Conservation (phyloP, 2,797 vertebrate genomes). For the Cirrhinus mrigala region DNA sequence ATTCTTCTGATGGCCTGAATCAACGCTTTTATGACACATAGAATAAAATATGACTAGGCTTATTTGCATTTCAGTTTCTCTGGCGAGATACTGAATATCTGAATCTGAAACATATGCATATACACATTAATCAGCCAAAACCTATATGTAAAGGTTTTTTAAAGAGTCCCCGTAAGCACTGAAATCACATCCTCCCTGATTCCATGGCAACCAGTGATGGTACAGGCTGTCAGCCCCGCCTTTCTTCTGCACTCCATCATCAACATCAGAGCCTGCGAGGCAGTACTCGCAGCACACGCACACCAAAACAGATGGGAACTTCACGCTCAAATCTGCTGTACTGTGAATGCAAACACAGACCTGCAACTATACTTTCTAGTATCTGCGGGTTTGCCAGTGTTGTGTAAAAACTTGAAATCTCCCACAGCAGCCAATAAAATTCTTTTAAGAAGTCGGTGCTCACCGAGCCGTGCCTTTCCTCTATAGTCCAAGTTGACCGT, state of each 20-base stretch:
- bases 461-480: not conserved
- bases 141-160: not conserved
- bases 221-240: constrained; percentile 36
- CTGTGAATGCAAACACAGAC: constrained; percentile 33
- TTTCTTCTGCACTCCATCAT: constrained; percentile 40
- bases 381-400: constrained; percentile 5
- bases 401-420: not conserved
- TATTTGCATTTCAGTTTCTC: not conserved
- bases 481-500: not conserved
- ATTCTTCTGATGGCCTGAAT: constrained; percentile 21
- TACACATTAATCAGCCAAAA: constrained; percentile 3
- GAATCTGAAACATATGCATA: not conserved
- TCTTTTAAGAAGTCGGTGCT: not conserved
- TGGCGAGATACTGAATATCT: not conserved
- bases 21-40: not conserved
- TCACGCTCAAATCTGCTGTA: constrained; percentile 30
- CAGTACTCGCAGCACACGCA: not conserved
- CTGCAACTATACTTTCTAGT: constrained; percentile 8
- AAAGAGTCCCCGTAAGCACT: not conserved
- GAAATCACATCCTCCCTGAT: constrained; percentile 23
- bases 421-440: not conserved
- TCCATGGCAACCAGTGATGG: constrained; percentile 48
- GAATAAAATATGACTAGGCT: constrained; percentile 10
- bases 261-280: constrained; percentile 43
- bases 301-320: constrained; percentile 48